A percentile compares a stretch with the other conserved stretches of the same genome.
phyloP scores from a whole-genome alignment of 1,140 invertebrate genomes.

The Chrysopa pallens region DNA sequence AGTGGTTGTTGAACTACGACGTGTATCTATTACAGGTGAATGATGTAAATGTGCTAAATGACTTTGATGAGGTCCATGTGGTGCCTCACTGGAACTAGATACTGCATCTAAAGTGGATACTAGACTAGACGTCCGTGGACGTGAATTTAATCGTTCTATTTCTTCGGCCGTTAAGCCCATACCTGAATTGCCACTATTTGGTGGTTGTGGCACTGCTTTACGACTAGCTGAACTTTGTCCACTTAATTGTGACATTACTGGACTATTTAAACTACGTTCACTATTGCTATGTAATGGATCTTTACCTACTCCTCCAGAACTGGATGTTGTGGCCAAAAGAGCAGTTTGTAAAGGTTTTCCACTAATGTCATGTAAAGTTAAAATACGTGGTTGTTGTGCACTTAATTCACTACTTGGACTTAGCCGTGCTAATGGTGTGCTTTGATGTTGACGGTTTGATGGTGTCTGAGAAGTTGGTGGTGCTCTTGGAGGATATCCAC shows the following conservation, averaged over 20 bases:
- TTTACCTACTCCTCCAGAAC: constrained; percentile 65
- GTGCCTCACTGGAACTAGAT: constrained; percentile 63
- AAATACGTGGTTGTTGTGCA: constrained; percentile 73
- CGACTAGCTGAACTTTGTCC: constrained; percentile 62
- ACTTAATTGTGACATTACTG: constrained; percentile 76
- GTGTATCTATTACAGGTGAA: constrained; percentile 50
- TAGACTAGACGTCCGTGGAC: constrained; percentile 70
- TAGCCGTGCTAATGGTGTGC: constrained; percentile 71
- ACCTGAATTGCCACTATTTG: constrained; percentile 36
- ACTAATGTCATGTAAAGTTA: constrained; percentile 84
- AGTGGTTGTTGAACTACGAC: constrained; percentile 65
- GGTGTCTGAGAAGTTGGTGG: constrained; percentile 40
- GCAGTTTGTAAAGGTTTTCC: constrained; percentile 80
- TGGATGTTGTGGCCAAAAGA: constrained; percentile 69
- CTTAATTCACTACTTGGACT: constrained; percentile 85
- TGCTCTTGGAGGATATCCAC: constrained; percentile 46
- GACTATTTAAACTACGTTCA: constrained; percentile 74
- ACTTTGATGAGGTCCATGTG: constrained; percentile 32
- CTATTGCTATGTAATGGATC: constrained; percentile 72
- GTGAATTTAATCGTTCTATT: constrained; percentile 74
- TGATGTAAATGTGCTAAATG: constrained; percentile 42
- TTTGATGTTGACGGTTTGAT: constrained; percentile 55
- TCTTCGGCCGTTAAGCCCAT: constrained; percentile 84
- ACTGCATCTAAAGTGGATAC: constrained; percentile 85
- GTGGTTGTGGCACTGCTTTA: constrained; percentile 37